Evolutionary conservation across 2,888 invertebrate species (phyloP), one percentile per base, ranked within the genome.

Genomic region (Dioctria rufipes): DNA sequence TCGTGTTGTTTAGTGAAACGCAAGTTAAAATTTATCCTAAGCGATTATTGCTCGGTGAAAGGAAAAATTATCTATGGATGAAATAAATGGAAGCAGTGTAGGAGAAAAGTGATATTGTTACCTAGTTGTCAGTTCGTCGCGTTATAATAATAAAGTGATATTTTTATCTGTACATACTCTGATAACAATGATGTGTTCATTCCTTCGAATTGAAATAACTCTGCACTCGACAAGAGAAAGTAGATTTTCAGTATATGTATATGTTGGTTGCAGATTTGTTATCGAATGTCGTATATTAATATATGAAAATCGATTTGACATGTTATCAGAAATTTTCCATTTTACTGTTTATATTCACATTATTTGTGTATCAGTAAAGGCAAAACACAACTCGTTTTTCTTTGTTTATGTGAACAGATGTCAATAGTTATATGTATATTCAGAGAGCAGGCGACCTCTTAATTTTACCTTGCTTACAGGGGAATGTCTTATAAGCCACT

Each of bases 401-500:
- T 73, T 73, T 73, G 73, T 73, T 73, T 73, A 73, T 60, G 73
- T 58, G 60, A 73, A 60, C 42, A 42, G 58, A 73, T 58, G 60
- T 73, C 51, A 58, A 73, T 42, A 54, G 42, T 73, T 11, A n/a
- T 54, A 25, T 25, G 25, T 25, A 25, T 25, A 42, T 5, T 60
- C 73, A 58, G 58, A 42, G 42, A 60, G 54, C 73, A 60, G 73
- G 58, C 73, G 73, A 58, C 73, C 73, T 73, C 73, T 60, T 58
- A 58, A 58, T 73, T 25, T 58, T 58, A 73, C 73, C 73, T 73
- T 73, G 73, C 58, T 73, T 73, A 73, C 73, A 58, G 73, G 73
- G 73, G 73, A 73, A 73, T 60, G 73, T 73, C 73, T 73, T 73
- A 73, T 73, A 73, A 73, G 73, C 73, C 42, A 73, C 73, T 73